Base-by-base conservation (phyloP, 1,140 invertebrate species). In the Drosophila persimilis region DNA sequence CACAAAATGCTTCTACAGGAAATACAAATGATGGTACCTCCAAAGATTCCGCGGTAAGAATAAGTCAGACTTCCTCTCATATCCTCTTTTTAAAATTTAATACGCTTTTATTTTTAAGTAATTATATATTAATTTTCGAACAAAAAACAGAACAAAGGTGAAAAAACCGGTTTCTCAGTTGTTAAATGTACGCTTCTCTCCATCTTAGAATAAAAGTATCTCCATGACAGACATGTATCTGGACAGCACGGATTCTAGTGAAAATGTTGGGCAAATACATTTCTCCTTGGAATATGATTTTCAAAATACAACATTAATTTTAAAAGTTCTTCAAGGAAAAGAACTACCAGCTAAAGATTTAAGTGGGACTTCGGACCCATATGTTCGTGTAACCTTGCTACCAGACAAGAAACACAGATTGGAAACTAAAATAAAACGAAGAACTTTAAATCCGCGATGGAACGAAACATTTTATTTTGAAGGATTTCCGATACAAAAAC, bases 391-490 rank as follows among this genome's bases (percentile, higher is more conserved):
- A 0, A 98, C 98, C 11, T 93, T 99, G 6, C 93, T 99, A 8
- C 98, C 98, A 2, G 98, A 99, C 92, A 99, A 99, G 92, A 98
- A 98, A 90, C 96, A 98, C 84, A 95, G 97, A n/a, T 93, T 99
- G 56, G 96, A 98, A 92, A 99, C 98, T 0, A 99, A 99, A 93
- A 98, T 99, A 80, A 99, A 99, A 92, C 94, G 98, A 77, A 94
- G 97, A 76, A 99, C 98, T 13, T 92, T 99, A 13, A 99, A 99
- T 93, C 98, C 98, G 1, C 93, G 97, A 73, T 99, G 98, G 97
- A 98, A 99, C 92, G 98, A 99, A 92, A 99, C 97, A 22, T 97
- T 99, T 91, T 97, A 98, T 81, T 99, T 99, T 92, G 97, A 99
- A 94, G 98, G 97, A 75, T 98, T 98, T 90, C 96, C 97, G 0